Evolutionary conservation across 2,888 invertebrate genomes (phyloP).

Genomic region (Diarsia rubi): DNA sequence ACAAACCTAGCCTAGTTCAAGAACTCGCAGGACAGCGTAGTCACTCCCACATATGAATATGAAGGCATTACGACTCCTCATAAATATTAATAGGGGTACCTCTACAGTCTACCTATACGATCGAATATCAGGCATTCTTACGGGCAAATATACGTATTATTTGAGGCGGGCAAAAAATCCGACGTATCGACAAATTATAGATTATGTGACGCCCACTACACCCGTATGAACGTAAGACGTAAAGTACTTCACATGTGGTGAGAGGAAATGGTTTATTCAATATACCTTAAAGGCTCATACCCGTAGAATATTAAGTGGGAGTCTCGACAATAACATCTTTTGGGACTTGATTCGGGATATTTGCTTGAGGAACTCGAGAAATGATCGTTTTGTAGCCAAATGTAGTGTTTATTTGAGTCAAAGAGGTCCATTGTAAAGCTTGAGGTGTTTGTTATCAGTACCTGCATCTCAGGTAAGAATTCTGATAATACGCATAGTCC

Average conservation of each 20-base stretch:
- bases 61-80: slow-evolving; percentile 45
- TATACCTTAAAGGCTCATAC: slow-evolving; percentile 24
- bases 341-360: background rate
- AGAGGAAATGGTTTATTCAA: slow-evolving; percentile 50
- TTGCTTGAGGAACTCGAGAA: background rate
- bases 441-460: background rate
- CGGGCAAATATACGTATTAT: slow-evolving; percentile 25
- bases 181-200: slow-evolving; percentile 45
- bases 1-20: slow-evolving; percentile 16
- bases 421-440: background rate
- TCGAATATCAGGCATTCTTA: slow-evolving; percentile 48
- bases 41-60: slow-evolving; percentile 26
- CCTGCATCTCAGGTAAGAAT: background rate
- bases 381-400: background rate
- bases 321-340: slow-evolving; percentile 28
- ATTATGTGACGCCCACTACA: slow-evolving; percentile 27
- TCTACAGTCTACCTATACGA: slow-evolving; percentile 12
- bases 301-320: slow-evolving; percentile 47
- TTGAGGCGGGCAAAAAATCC: slow-evolving; percentile 33
- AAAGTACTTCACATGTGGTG: slow-evolving; percentile 21
- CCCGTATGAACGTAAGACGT: slow-evolving; percentile 19
- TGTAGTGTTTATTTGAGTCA: background rate
- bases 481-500: too few species aligned
- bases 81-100: slow-evolving; percentile 55
- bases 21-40: background rate